These are phyloP conservation scores for Kradibia gibbosae DNA, from an alignment of 1,140 invertebrate genomes.

Conservation along the genomic window DNA sequence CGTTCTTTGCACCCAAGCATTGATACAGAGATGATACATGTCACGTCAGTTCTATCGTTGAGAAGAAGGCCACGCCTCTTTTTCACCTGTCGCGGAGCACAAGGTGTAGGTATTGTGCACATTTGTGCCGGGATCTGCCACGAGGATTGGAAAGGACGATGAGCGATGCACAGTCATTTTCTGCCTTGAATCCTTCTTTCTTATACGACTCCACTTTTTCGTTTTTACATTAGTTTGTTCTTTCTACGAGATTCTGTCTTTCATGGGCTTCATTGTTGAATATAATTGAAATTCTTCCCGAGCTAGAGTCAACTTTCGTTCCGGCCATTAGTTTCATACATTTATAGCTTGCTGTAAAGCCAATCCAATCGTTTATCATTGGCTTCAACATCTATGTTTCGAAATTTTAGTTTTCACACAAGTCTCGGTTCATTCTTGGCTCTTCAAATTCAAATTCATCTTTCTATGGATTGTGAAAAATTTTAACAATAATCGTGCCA, in stretches of 20 bases:
- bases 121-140: background rate
- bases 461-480: background rate
- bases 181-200: constrained; percentile 4
- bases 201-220: background rate
- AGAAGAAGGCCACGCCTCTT: constrained; percentile 19
- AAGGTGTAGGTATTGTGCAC: background rate
- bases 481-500: background rate
- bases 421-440: background rate
- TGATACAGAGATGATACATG: constrained; percentile 32
- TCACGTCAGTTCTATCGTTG: background rate
- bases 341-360: background rate
- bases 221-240: background rate
- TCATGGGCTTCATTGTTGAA: background rate
- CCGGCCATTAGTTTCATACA: background rate
- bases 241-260: background rate
- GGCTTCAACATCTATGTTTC: background rate
- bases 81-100: constrained; percentile 32
- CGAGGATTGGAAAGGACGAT: background rate
- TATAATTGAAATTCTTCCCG: constrained; percentile 8
- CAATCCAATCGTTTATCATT: background rate
- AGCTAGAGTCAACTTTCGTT: background rate
- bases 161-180: constrained; percentile 4
- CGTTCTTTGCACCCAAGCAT: background rate
- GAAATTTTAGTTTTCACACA: background rate
- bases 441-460: background rate